A percentile compares a stretch with the other conserved stretches of the same genome.
These are phyloP conservation scores for Tanytarsus gracilentus DNA, from an alignment of 2,888 invertebrate genomes.

Conservation along the genomic window DNA sequence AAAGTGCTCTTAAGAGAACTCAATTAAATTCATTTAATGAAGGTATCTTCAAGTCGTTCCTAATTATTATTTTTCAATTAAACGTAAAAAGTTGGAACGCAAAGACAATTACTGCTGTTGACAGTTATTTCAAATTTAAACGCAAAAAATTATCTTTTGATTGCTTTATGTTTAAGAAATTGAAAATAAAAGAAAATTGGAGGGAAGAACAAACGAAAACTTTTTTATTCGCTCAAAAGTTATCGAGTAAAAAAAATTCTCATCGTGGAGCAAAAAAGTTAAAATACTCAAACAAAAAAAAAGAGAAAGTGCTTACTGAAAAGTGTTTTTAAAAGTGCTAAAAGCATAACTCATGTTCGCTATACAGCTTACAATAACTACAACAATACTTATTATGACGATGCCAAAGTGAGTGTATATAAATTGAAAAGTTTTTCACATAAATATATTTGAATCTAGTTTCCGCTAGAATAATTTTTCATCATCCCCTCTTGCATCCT, in stretches of 20 bases:
- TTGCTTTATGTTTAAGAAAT: too few relatives aligned
- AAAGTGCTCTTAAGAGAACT: too few relatives aligned
- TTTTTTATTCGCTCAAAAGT: too few relatives aligned
- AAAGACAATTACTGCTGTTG: too few relatives aligned
- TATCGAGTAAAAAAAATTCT: not conserved
- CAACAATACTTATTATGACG: not conserved
- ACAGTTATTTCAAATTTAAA: too few relatives aligned
- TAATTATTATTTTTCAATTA: too few relatives aligned
- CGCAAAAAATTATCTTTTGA: too few relatives aligned
- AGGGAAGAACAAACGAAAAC: too few relatives aligned
- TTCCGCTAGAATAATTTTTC: not conserved
- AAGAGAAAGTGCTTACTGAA: conserved; percentile 1
- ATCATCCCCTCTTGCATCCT: not conserved
- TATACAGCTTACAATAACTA: not conserved
- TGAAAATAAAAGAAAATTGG: too few relatives aligned
- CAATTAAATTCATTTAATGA: too few relatives aligned
- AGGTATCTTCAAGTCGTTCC: too few relatives aligned
- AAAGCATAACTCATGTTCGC: conserved; percentile 5
- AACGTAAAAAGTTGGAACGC: too few relatives aligned
- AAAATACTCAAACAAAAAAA: not conserved
- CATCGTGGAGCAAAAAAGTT: not conserved
- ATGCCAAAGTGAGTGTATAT: not conserved
- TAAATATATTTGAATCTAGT: not conserved
- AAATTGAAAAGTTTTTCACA: conserved; percentile 8
- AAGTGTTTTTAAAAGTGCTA: conserved; percentile 5